Evolutionary conservation across 2,797 vertebrate genomes (phyloP).

Genomic region (Macroramphosus scolopax): DNA sequence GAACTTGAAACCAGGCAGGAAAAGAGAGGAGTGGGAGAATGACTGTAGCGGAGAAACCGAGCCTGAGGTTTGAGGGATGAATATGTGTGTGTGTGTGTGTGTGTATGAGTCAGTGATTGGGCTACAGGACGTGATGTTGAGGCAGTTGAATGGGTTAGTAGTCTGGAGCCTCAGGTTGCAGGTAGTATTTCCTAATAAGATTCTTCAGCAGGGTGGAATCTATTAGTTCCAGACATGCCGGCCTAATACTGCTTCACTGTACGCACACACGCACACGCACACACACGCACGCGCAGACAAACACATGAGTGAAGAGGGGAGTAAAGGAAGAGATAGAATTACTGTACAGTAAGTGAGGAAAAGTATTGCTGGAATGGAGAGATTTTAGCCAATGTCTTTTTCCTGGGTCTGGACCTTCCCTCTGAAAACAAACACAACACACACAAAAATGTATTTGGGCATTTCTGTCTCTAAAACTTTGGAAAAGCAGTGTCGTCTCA

Average conservation of each 20-base stretch:
- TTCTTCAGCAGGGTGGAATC: conserved; percentile 72
- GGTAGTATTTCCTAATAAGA: conserved; percentile 66
- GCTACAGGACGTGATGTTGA: conserved; percentile 20
- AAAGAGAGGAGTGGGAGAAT: conserved; percentile 15
- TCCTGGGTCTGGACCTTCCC: conserved; percentile 58
- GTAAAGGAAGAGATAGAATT: conserved; percentile 66
- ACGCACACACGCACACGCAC: conserved; percentile 5
- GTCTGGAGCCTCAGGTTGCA: conserved; percentile 53
- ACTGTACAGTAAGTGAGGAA: conserved; percentile 71
- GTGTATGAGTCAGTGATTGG: background rate
- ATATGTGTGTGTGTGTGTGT: background rate
- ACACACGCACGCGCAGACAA: background rate
- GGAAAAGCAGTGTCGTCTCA: conserved; percentile 61
- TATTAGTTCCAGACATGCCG: conserved; percentile 79
- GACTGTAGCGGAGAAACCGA: conserved; percentile 10
- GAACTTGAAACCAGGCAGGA: conserved; percentile 41
- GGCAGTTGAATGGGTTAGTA: conserved; percentile 30
- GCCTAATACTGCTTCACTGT: conserved; percentile 54
- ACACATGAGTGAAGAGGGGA: conserved; percentile 30
- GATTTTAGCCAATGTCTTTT: conserved; percentile 67
- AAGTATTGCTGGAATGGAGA: conserved; percentile 67
- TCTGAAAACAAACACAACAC: conserved; percentile 57
- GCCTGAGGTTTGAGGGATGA: conserved; percentile 31
- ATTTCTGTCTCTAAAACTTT: conserved; percentile 61
- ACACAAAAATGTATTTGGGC: conserved; percentile 13